These are phyloP conservation scores for Drosophila kanapiae DNA, from an alignment of 1,140 invertebrate species.

Conservation along the genomic window DNA sequence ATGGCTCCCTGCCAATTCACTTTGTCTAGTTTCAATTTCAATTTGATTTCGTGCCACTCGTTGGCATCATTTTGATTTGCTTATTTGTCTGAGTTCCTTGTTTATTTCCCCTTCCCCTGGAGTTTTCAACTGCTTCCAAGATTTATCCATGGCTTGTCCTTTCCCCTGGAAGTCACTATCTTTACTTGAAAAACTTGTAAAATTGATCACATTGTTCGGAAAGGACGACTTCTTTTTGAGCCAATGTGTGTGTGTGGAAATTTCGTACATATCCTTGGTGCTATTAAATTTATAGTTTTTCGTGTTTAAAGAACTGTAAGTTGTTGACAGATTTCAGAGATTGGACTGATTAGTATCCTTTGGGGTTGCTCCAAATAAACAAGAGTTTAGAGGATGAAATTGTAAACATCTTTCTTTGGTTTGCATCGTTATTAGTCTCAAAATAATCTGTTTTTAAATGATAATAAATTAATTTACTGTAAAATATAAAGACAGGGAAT, in stretches of 20 bases:
- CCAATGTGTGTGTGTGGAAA: constrained; percentile 1
- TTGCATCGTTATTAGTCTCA: no score
- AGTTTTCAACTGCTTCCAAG: constrained; percentile 1
- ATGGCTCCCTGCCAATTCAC: constrained; percentile 41
- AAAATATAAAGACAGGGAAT: no score
- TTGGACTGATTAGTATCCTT: neutral
- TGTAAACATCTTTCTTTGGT: no score
- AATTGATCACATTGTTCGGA: constrained; percentile 23
- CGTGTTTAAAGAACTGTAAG: neutral
- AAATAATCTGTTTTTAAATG: neutral
- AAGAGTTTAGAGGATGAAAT: no score
- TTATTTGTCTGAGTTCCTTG: constrained; percentile 57
- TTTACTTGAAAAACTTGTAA: constrained; percentile 21
- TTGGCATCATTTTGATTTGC: constrained; percentile 63
- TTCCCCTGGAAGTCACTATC: neutral
- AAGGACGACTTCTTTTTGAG: constrained; percentile 22
- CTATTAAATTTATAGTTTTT: constrained; percentile 18
- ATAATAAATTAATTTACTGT: neutral
- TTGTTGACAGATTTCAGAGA: neutral
- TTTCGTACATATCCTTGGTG: neutral
- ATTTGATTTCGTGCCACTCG: constrained; percentile 62
- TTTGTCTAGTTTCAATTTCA: constrained; percentile 82
- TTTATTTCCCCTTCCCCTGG: constrained; percentile 15
- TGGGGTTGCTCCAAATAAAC: no score
- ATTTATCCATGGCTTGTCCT: constrained; percentile 12